Percentiles rank a stretch among this genome's conserved stretches.
phyloP scores from a whole-genome alignment of 2,797 vertebrate genomes.

The Enteromius anoplus region DNA sequence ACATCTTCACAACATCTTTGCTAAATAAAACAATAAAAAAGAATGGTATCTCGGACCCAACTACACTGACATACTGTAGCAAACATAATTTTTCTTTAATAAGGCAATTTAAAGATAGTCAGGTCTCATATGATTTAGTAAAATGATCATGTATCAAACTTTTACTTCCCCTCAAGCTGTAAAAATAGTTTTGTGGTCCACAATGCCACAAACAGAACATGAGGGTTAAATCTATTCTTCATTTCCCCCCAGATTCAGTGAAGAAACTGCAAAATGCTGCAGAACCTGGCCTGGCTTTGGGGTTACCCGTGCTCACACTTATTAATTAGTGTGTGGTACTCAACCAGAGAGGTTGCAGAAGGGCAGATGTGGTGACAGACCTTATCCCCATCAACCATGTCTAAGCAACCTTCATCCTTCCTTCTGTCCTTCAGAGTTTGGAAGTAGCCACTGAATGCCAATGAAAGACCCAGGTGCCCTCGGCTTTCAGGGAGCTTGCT shows the following conservation, averaged over 20 bases:
- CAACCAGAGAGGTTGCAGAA: conserved; percentile 60
- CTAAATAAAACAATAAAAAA: not conserved
- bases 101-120: not conserved
- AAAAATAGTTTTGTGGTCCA: not conserved
- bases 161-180: not conserved
- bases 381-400: conserved; percentile 67
- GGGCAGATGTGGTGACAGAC: conserved; percentile 72
- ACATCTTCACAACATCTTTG: not conserved
- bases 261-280: not conserved
- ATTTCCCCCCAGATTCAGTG: not conserved
- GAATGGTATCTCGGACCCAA: not conserved
- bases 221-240: not conserved
- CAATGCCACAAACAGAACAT: not conserved
- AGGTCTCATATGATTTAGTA: not conserved
- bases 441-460: conserved; percentile 58
- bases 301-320: conserved; percentile 15
- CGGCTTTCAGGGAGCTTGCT: conserved; percentile 51
- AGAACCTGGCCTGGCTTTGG: not conserved
- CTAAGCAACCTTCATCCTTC: conserved; percentile 77
- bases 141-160: not conserved
- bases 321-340: conserved; percentile 48
- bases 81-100: not conserved
- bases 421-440: conserved; percentile 52
- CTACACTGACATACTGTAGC: not conserved
- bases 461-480: conserved; percentile 59